These are phyloP conservation scores for Petrolisthes cinctipes DNA, from an alignment of 2,888 invertebrate species.

Conservation along the genomic window DNA sequence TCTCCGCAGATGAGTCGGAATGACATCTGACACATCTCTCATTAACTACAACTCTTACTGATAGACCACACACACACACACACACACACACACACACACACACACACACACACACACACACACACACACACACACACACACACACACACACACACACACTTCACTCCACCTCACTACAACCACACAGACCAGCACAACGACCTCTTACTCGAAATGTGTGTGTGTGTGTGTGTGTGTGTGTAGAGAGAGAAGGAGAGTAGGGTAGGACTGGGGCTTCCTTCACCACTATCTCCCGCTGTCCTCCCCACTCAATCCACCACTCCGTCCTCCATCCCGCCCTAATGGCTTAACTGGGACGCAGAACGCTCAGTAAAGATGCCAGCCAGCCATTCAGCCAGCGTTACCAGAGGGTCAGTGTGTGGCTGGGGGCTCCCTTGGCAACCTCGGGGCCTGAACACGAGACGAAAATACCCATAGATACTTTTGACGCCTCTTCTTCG, in stretches of 20 bases:
- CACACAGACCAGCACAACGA: not conserved
- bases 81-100: not conserved
- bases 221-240: not conserved
- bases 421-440: not conserved
- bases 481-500: not conserved
- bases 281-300: slow-evolving; percentile 15
- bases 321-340: slow-evolving; percentile 11
- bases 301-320: slow-evolving; percentile 15
- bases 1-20: slow-evolving; percentile 1
- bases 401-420: not conserved
- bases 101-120: not conserved
- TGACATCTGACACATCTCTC: slow-evolving; percentile 26
- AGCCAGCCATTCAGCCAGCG: too few relatives aligned
- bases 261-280: slow-evolving; percentile 4
- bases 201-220: not conserved
- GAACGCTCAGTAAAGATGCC: too few relatives aligned
- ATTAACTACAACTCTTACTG: slow-evolving; percentile 2
- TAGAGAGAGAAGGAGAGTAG: not conserved
- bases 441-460: not conserved
- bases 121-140: slow-evolving; percentile 1
- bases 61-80: not conserved
- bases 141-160: not conserved
- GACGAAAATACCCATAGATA: not conserved
- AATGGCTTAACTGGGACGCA: slow-evolving; percentile 19
- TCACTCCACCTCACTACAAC: not conserved